Conservation (phyloP, 2,113 vertebrate genomes). For the Carassius carassius region DNA sequence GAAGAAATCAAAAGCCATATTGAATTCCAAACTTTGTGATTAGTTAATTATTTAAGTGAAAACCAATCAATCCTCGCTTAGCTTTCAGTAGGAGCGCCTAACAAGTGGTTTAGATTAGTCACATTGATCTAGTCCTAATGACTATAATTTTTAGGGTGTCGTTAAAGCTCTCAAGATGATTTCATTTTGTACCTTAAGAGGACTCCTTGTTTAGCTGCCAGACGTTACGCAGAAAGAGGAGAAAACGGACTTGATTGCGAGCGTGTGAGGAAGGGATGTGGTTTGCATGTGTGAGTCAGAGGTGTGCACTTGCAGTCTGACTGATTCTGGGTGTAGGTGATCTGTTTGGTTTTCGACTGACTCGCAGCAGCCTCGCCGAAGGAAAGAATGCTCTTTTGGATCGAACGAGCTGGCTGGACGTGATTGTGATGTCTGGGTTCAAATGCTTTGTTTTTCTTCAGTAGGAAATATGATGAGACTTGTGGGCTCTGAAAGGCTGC, state of each 20-base stretch:
- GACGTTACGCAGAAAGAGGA: neutral
- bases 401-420: slow-evolving; percentile 46
- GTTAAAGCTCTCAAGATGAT: slow-evolving; percentile 8
- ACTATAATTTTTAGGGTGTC: slow-evolving; percentile 13
- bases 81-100: neutral
- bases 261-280: slow-evolving; percentile 20
- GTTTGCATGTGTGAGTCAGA: slow-evolving; percentile 29
- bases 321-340: slow-evolving; percentile 51
- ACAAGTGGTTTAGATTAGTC: slow-evolving; percentile 13
- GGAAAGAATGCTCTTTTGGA: slow-evolving; percentile 64
- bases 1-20: neutral
- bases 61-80: neutral
- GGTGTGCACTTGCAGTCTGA: slow-evolving; percentile 29
- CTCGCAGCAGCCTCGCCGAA: slow-evolving; percentile 47
- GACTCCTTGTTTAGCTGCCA: slow-evolving; percentile 30
- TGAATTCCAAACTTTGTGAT: slow-evolving; percentile 9
- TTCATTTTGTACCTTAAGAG: slow-evolving; percentile 17
- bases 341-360: slow-evolving; percentile 53
- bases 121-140: slow-evolving; percentile 4
- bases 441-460: slow-evolving; percentile 61
- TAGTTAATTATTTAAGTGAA: slow-evolving; percentile 40
- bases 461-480: slow-evolving; percentile 57
- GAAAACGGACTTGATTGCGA: slow-evolving; percentile 16
- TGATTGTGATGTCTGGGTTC: slow-evolving; percentile 59
- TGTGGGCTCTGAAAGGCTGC: slow-evolving; percentile 58